phyloP scores from a whole-genome alignment of 2,113 vertebrate species.

The Mohoua ochrocephala region DNA sequence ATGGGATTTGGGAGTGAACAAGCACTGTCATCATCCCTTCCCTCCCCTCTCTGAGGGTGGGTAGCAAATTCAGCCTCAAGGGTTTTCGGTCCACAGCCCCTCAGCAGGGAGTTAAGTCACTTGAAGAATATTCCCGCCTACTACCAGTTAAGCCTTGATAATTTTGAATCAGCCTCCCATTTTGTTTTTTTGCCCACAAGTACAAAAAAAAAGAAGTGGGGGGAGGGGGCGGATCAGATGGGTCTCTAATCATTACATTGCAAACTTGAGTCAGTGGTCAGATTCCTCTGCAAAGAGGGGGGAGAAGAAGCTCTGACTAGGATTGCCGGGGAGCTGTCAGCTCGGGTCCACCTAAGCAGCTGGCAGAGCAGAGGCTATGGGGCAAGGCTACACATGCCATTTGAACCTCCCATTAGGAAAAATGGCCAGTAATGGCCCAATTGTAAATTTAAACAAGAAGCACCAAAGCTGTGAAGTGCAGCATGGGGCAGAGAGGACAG shows the following conservation, averaged over 20 bases:
- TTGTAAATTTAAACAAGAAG: slow-evolving; percentile 32
- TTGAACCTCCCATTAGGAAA: neutral
- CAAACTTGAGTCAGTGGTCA: neutral
- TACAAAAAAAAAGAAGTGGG: neutral
- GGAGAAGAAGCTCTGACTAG: neutral
- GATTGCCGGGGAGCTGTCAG: neutral
- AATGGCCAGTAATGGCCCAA: neutral
- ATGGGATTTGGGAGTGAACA: neutral
- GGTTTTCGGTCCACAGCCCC: neutral
- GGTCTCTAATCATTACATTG: neutral
- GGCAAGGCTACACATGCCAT: neutral
- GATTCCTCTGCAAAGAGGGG: neutral
- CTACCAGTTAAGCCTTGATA: neutral
- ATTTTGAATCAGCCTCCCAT: neutral
- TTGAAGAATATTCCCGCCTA: neutral
- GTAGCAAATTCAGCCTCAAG: neutral
- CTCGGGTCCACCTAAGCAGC: neutral
- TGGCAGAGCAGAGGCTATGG: neutral
- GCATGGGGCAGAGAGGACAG: neutral
- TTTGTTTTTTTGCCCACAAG: neutral
- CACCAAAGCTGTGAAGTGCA: neutral
- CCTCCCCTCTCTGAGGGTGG: neutral
- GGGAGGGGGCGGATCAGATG: neutral
- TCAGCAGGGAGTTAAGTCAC: neutral
- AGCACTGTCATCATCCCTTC: neutral